These are phyloP conservation scores for Chaetogeoica ovagalla DNA, from an alignment of 2,888 invertebrate species.

Conservation along the genomic window DNA sequence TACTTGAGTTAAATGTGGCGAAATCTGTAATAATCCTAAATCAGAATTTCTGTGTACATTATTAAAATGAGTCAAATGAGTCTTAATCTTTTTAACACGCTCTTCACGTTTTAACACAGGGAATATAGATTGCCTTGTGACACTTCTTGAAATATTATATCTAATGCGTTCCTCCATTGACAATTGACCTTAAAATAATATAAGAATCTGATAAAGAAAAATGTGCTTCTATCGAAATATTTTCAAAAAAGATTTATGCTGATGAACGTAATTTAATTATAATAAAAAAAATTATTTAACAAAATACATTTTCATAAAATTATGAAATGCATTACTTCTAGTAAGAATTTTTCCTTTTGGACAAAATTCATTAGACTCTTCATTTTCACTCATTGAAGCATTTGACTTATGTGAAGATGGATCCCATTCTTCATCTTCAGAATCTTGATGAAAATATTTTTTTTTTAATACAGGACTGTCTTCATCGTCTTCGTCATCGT, in stretches of 20 bases:
- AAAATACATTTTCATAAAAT: background rate
- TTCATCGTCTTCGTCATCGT: constrained; percentile 42
- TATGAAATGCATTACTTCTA: constrained; percentile 29
- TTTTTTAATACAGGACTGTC: constrained; percentile 37
- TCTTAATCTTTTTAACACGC: constrained; percentile 41
- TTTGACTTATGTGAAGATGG: constrained; percentile 21
- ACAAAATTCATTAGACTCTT: background rate
- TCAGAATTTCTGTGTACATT: constrained; percentile 24
- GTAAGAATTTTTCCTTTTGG: constrained; percentile 8
- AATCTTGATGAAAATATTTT: constrained; percentile 46
- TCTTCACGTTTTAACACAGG: constrained; percentile 40
- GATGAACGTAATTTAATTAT: background rate
- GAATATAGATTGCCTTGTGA: constrained; percentile 28
- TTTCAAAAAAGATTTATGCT: too few relatives aligned
- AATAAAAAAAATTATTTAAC: background rate
- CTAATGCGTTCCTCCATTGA: constrained; percentile 47
- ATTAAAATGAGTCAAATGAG: constrained; percentile 27
- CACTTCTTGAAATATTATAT: constrained; percentile 40
- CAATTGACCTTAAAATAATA: constrained; percentile 22
- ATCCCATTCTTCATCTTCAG: constrained; percentile 50
- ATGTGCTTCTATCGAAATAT: too few relatives aligned
- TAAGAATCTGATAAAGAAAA: too few relatives aligned
- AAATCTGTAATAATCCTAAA: constrained; percentile 32
- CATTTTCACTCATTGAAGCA: constrained; percentile 29
- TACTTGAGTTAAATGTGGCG: constrained; percentile 48